Conservation (phyloP, 2,888 invertebrate species). For the Resseliella maxima region DNA sequence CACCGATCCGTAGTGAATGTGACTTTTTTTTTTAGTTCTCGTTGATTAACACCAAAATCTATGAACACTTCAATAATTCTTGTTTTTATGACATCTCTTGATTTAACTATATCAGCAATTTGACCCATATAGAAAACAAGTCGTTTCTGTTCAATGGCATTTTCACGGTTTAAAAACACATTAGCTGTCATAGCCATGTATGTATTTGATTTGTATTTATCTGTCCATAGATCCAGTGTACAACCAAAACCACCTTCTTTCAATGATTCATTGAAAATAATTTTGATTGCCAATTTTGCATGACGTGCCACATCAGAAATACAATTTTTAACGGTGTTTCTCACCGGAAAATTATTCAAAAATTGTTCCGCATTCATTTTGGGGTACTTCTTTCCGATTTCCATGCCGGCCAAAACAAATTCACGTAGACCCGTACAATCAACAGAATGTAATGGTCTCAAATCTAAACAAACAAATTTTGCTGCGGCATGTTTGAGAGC, state of each 20-base stretch:
- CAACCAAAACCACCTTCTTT: not conserved
- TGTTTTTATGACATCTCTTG: not conserved
- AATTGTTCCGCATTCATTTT: not conserved
- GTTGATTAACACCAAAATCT: not conserved
- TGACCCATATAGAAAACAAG: not conserved
- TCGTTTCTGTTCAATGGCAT: not conserved
- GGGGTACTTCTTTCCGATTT: not conserved
- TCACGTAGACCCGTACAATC: not conserved
- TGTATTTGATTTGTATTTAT: not conserved
- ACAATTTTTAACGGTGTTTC: not conserved
- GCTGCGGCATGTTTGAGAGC: not conserved
- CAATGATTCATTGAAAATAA: not conserved
- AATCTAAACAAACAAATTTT: not conserved
- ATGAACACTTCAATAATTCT: not conserved
- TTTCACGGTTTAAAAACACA: not conserved
- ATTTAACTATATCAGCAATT: not conserved
- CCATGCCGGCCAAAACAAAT: not conserved
- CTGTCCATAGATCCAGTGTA: not conserved
- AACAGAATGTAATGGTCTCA: not conserved
- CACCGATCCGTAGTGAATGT: not conserved
- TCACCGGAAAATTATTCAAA: not conserved
- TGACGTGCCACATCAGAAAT: not conserved
- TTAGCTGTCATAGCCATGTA: not conserved
- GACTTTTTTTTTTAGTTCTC: not conserved
- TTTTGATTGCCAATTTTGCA: not conserved